Evolutionary conservation across 2,888 invertebrate genomes (phyloP).

Genomic region (Ormyrus pomaceus): DNA sequence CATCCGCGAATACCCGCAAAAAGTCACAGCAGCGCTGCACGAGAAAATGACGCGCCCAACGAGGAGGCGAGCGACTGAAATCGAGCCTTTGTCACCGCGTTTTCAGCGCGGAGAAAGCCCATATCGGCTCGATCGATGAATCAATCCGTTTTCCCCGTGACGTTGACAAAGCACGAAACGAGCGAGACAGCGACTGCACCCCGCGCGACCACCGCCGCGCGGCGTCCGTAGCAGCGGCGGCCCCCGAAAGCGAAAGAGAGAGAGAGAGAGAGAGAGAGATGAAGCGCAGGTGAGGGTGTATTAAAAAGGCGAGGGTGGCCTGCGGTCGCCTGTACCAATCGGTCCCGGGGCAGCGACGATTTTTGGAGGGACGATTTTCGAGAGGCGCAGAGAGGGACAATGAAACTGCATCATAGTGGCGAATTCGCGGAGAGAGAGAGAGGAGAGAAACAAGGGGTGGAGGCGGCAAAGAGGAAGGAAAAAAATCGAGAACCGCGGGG

Average conservation of each 20-base stretch:
- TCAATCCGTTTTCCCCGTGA: slow-evolving; percentile 72
- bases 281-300: slow-evolving; percentile 72
- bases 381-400: slow-evolving; percentile 54
- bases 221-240: not conserved
- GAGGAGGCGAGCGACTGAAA: slow-evolving; percentile 28
- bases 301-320: slow-evolving; percentile 71
- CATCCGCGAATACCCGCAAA: too few species aligned
- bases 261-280: slow-evolving; percentile 16
- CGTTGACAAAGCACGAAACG: slow-evolving; percentile 67
- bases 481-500: slow-evolving; percentile 57
- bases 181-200: not conserved
- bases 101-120: slow-evolving; percentile 66
- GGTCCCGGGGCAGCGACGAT: slow-evolving; percentile 45
- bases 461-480: slow-evolving; percentile 52
- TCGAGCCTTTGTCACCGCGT: slow-evolving; percentile 68
- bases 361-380: slow-evolving; percentile 37
- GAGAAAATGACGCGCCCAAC: too few species aligned
- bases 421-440: slow-evolving; percentile 3
- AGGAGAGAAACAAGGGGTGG: not conserved
- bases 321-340: slow-evolving; percentile 64
- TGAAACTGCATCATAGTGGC: not conserved
- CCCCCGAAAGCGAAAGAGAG: too few species aligned
- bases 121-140: slow-evolving; percentile 72
- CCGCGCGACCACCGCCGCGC: slow-evolving; percentile 3
- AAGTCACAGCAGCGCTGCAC: too few species aligned